Evolutionary conservation across 2,888 invertebrate species (phyloP).

Genomic region (Clepsis dumicolana): DNA sequence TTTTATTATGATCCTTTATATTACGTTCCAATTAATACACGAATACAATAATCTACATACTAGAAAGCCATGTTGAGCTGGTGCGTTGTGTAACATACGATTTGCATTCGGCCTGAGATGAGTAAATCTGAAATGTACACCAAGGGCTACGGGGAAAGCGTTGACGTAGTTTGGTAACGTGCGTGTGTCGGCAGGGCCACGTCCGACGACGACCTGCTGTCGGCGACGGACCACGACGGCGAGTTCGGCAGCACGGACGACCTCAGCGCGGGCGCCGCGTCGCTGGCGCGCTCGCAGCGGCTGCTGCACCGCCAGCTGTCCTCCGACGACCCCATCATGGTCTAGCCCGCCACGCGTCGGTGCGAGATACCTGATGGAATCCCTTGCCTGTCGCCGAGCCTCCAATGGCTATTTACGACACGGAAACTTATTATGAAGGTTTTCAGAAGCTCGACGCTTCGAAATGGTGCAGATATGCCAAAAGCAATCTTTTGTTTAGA

Average conservation of each 20-base stretch:
- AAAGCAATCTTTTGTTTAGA: slow-evolving; percentile 35
- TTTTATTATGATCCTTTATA: too few species aligned
- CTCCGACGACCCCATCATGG: slow-evolving; percentile 85
- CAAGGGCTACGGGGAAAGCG: not conserved
- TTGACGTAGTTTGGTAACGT: slow-evolving; percentile 13
- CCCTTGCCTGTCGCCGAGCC: not conserved
- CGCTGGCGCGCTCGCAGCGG: slow-evolving; percentile 73
- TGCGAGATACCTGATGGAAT: not conserved
- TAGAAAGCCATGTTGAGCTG: too few species aligned
- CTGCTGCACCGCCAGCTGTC: slow-evolving; percentile 80
- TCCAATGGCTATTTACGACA: not conserved
- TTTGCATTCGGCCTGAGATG: too few species aligned
- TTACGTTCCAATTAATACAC: too few species aligned
- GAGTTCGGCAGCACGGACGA: slow-evolving; percentile 89
- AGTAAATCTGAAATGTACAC: not conserved
- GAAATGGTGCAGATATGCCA: slow-evolving; percentile 4
- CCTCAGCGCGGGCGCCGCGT: slow-evolving; percentile 69
- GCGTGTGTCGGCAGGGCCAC: slow-evolving; percentile 86
- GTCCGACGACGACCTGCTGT: slow-evolving; percentile 95
- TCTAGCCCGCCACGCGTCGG: slow-evolving; percentile 52
- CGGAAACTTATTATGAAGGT: not conserved
- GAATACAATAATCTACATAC: too few species aligned
- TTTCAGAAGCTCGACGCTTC: slow-evolving; percentile 11
- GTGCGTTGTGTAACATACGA: too few species aligned
- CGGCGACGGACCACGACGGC: slow-evolving; percentile 92